Base-by-base conservation (phyloP, 2,888 invertebrate genomes). In the Papilio gigon region DNA sequence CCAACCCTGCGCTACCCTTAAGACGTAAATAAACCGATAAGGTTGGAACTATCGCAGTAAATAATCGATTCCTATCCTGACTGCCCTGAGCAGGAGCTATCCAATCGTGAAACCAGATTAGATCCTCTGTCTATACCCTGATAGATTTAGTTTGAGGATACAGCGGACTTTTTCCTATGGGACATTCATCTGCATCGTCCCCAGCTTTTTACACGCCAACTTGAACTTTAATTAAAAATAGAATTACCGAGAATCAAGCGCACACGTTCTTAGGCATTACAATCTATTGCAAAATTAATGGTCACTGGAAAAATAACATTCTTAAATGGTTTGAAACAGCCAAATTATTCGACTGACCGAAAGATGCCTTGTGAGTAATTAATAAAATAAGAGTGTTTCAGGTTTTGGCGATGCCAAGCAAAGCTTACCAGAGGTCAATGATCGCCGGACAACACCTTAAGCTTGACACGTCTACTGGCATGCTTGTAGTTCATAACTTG, bases 171-270 rank as follows among this genome's bases (percentile, higher is more conserved):
- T 66, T 68, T 74, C 71, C 70, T 68, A 44, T 65, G 74, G 75
- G 78, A 75, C 76, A 79, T 82, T 83, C 84, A 85, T 88, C 87
- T 87, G 84, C 87, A 84, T 88, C 75, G 75, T 75, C 75, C 77
- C 2, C 77, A 83, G 83, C 71, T 77, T 76, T 75, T 77, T 89
- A 89, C 87, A 89, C 88, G 89, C 86, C 77, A 82, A 81, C 84
- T 85, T 89, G 85, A 86, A 85, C 86, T 89, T 88, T 88, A 89
- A 90, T 90, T 89, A 88, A 87, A 89, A 87, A 84, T 72, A 73
- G 71, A 76, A 77, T 76, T 74, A 76, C 73, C 74, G 72, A 70
- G 72, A 76, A 75, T 74, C 72, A 71, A 74, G 74, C 68, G 74
- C 74, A 73, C 66, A 62, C 71, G 69, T 71, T 65, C 40, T 47